phyloP scores from a whole-genome alignment of 1,140 invertebrate species.

The Yoshiicerus persimilis region DNA sequence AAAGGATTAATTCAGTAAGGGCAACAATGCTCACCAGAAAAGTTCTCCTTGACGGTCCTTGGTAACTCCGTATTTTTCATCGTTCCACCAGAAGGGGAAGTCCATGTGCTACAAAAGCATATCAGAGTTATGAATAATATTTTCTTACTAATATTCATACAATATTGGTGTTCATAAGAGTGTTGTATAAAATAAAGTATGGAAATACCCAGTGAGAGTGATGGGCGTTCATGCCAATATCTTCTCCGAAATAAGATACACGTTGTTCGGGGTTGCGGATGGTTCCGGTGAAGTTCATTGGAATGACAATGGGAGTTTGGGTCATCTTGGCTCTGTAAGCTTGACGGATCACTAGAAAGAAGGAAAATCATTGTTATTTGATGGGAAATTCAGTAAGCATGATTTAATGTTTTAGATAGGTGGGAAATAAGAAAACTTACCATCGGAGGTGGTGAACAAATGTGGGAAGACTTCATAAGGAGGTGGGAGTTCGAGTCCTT shows the following conservation, averaged over 20 bases:
- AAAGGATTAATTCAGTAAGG: background rate
- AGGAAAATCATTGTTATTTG: constrained; percentile 39
- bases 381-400: background rate
- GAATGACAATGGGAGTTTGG: constrained; percentile 53
- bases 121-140: no score
- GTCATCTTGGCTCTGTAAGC: constrained; percentile 54
- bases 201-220: constrained; percentile 55
- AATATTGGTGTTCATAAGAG: background rate
- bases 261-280: constrained; percentile 55
- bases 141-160: no score
- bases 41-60: constrained; percentile 50
- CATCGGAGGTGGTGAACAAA: constrained; percentile 55
- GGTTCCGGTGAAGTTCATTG: constrained; percentile 50
- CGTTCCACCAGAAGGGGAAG: constrained; percentile 58
- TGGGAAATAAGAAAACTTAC: background rate
- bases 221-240: constrained; percentile 67
- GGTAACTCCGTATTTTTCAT: constrained; percentile 51
- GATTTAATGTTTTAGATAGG: background rate
- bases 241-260: constrained; percentile 68
- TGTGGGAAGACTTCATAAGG: constrained; percentile 66
- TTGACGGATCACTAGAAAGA: constrained; percentile 53
- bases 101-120: constrained; percentile 55
- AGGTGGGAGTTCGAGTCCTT: constrained; percentile 63
- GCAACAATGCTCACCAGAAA: constrained; percentile 42
- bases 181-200: background rate